Evolutionary conservation across 1,140 invertebrate genomes (phyloP).

Genomic region (Proales similis): DNA sequence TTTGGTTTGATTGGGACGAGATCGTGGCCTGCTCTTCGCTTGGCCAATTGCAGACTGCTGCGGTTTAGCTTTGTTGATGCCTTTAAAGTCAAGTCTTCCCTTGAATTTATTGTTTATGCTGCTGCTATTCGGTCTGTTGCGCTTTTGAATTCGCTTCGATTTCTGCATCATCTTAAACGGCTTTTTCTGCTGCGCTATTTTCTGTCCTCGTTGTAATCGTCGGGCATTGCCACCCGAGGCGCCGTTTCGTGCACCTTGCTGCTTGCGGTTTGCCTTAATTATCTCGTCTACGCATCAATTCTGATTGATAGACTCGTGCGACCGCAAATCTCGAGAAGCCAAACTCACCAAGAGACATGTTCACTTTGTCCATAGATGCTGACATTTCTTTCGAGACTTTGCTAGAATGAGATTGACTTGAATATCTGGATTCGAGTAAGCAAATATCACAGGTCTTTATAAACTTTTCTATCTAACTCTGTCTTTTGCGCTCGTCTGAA

Average conservation of each 20-base stretch:
- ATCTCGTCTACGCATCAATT: constrained; percentile 16
- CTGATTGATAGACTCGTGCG: not conserved
- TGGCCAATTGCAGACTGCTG: no score
- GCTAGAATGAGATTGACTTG: no score
- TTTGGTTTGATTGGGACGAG: no score
- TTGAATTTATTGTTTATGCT: no score
- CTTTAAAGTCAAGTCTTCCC: no score
- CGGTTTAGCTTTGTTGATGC: no score
- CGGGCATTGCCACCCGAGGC: not conserved
- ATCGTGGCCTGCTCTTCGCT: no score
- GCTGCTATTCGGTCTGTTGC: constrained; percentile 10
- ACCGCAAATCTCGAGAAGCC: not conserved
- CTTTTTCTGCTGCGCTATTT: not conserved
- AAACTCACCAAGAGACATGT: constrained; percentile 34
- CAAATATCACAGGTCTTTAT: no score
- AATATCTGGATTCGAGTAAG: no score
- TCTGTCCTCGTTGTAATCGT: not conserved
- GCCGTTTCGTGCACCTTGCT: not conserved
- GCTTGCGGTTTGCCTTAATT: constrained; percentile 3
- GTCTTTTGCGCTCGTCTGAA: not conserved
- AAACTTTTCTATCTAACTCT: not conserved
- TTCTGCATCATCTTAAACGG: not conserved
- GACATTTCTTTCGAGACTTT: no score
- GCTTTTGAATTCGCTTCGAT: not conserved
- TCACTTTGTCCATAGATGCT: constrained; percentile 37